These are phyloP conservation scores for Onchidella celtica DNA, from an alignment of 2,888 invertebrate genomes.

Conservation along the genomic window DNA sequence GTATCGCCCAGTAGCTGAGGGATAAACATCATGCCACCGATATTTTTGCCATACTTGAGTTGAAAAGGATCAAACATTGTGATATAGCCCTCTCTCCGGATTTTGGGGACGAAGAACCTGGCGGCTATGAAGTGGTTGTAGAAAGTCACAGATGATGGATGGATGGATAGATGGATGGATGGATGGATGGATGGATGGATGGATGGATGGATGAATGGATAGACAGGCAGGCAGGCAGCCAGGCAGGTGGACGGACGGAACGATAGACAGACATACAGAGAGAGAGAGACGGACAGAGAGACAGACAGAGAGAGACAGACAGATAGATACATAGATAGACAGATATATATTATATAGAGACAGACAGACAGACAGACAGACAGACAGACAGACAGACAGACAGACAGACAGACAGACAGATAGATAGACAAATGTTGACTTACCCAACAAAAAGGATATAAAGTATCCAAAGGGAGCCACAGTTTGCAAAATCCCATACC, in stretches of 20 bases:
- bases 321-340: too few relatives aligned
- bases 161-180: too few relatives aligned
- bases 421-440: neutral
- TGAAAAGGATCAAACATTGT: constrained; percentile 77
- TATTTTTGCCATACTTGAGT: constrained; percentile 67
- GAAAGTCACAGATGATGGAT: too few relatives aligned
- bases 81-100: constrained; percentile 69
- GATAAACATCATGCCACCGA: constrained; percentile 71
- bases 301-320: neutral
- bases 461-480: constrained; percentile 53
- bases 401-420: neutral
- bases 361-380: constrained; percentile 3
- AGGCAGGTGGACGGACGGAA: too few relatives aligned
- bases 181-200: too few relatives aligned
- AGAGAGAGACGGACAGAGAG: neutral
- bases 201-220: too few relatives aligned
- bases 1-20: constrained; percentile 74
- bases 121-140: constrained; percentile 60
- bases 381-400: neutral
- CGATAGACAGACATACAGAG: too few relatives aligned
- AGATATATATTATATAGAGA: too few relatives aligned
- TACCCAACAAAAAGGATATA: constrained; percentile 50
- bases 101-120: constrained; percentile 69
- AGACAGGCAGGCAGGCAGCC: too few relatives aligned
- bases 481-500: constrained; percentile 51